phyloP scores from a whole-genome alignment of 2,888 invertebrate genomes.

The Empis stercorea region DNA sequence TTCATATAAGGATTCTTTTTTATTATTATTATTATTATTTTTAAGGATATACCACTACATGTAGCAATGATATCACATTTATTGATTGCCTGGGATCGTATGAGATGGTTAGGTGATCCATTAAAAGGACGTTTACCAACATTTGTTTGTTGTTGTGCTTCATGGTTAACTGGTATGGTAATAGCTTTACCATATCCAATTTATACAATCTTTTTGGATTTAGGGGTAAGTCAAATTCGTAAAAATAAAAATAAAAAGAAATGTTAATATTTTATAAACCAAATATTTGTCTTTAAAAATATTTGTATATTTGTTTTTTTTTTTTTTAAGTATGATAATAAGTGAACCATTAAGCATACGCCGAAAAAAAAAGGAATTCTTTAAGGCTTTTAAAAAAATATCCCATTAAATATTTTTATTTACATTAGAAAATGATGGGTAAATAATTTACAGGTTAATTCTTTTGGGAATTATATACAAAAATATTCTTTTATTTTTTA shows the following conservation, averaged over 20 bases:
- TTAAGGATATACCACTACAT: conserved; percentile 57
- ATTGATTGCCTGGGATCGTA: conserved; percentile 54
- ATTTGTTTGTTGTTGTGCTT: conserved; percentile 51
- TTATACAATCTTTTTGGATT: conserved; percentile 56
- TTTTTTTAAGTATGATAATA: too few relatives aligned
- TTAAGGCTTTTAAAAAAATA: too few relatives aligned
- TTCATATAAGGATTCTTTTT: background rate
- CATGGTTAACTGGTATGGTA: conserved; percentile 59
- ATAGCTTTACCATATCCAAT: conserved; percentile 60
- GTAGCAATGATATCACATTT: conserved; percentile 56
- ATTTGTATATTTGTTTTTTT: too few relatives aligned
- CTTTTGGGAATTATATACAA: too few relatives aligned
- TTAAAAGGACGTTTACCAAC: conserved; percentile 50
- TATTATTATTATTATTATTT: conserved; percentile 9
- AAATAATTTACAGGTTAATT: too few relatives aligned
- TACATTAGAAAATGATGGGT: too few relatives aligned
- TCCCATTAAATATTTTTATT: too few relatives aligned
- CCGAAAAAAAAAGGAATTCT: too few relatives aligned
- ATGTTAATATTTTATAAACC: background rate
- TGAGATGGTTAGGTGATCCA: conserved; percentile 50
- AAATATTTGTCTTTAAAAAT: too few relatives aligned
- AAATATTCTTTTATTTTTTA: too few relatives aligned
- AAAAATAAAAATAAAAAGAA: background rate
- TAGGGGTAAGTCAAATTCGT: conserved; percentile 42
- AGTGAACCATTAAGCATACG: too few relatives aligned